These are phyloP conservation scores for Perognathus longimembris DNA, from an alignment of 2,113 vertebrate genomes.

Conservation along the genomic window DNA sequence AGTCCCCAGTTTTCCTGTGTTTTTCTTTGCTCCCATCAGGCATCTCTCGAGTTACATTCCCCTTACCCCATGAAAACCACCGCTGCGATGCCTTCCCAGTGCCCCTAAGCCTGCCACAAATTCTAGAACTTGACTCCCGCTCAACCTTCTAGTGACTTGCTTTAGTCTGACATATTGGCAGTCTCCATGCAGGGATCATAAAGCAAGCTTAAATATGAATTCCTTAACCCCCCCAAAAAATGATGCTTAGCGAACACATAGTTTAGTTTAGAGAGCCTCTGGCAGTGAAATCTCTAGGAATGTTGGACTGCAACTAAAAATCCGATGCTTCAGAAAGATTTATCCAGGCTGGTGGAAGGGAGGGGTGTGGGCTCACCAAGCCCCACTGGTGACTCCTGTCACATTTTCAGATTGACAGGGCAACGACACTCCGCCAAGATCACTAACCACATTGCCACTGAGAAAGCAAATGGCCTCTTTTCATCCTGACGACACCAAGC, in stretches of 20 bases:
- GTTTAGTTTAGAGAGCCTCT: not conserved
- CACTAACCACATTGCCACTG: rapidly evolving
- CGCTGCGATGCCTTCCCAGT: not conserved
- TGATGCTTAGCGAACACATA: not conserved
- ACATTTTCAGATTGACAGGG: not conserved
- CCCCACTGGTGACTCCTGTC: not conserved
- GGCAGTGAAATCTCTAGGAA: constrained; percentile 15
- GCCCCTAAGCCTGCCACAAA: not conserved
- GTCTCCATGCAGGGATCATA: not conserved
- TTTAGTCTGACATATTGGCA: not conserved
- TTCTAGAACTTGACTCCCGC: not conserved
- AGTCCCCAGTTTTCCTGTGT: not conserved
- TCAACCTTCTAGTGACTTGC: not conserved
- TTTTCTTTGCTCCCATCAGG: not conserved
- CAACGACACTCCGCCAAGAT: not conserved
- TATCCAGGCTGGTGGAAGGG: not conserved
- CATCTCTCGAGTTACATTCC: not conserved
- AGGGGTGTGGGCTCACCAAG: not conserved
- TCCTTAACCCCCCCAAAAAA: not conserved
- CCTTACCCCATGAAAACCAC: not conserved
- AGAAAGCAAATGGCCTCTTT: not conserved
- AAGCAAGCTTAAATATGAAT: not conserved
- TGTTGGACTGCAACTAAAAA: not conserved
- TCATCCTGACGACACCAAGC: not conserved
- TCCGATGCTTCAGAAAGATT: not conserved